phyloP scores from a whole-genome alignment of 2,113 vertebrate genomes.

The Cynoglossus semilaevis region DNA sequence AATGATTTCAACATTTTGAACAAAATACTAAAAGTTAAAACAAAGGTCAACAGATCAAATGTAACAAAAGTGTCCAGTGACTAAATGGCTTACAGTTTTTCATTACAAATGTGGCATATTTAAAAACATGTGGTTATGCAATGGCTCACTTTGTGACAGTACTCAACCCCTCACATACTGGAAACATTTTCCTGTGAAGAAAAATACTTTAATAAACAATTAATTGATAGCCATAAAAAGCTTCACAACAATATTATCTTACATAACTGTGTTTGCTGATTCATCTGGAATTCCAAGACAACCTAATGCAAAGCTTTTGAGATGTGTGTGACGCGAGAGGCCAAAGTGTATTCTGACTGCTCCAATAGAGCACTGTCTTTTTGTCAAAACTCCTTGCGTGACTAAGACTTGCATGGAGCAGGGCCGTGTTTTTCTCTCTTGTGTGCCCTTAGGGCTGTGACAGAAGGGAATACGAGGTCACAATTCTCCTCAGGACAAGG shows the following conservation, averaged over 20 bases:
- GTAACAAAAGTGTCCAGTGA: conserved; percentile 12
- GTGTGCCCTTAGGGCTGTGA: conserved; percentile 66
- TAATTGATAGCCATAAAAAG: not conserved
- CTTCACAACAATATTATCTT: too few relatives aligned
- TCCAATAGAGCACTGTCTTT: conserved; percentile 53
- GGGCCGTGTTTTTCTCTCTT: conserved; percentile 62
- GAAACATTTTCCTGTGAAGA: not conserved
- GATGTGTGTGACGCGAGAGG: conserved; percentile 73
- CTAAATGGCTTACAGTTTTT: not conserved
- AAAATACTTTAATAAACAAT: conserved; percentile 13
- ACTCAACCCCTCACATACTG: too few relatives aligned
- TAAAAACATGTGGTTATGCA: not conserved
- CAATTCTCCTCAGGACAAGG: conserved; percentile 69
- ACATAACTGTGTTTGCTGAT: too few relatives aligned
- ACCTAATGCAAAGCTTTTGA: conserved; percentile 78
- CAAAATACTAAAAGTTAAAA: conserved; percentile 27
- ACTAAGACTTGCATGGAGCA: conserved; percentile 37
- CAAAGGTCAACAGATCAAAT: conserved; percentile 19
- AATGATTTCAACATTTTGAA: conserved; percentile 19
- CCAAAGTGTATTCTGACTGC: conserved; percentile 57
- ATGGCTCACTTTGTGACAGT: too few relatives aligned
- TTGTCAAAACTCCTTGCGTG: conserved; percentile 61
- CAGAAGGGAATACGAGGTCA: conserved; percentile 63
- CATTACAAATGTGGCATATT: conserved; percentile 3
- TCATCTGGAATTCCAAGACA: conserved; percentile 51